Evolutionary conservation across 2,113 vertebrate genomes (phyloP), one percentile per base, ranked within the genome.

Genomic region (Micronycteris hirsuta): DNA sequence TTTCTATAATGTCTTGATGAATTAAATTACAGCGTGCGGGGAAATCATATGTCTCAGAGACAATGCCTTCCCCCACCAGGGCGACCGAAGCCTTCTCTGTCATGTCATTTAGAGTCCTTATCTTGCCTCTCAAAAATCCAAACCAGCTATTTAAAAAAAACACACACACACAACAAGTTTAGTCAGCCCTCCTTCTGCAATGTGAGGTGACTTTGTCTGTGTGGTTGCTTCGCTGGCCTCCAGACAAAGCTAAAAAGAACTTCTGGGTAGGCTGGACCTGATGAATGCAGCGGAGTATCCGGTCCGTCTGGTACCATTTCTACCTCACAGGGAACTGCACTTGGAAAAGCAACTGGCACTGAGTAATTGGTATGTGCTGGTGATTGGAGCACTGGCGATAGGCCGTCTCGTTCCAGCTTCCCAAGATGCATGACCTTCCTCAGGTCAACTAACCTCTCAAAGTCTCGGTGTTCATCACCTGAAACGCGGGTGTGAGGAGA

Each of bases 41-140:
- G 41, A 96, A 96, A 97, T 93, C 80, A 92, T 68, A 96, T 11
- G 90, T 41, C 95, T 81, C 54, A 76, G 33, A 93, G 73, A 92
- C 33, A 89, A 85, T 56, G 71, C 24, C 41, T 19, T 67, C 17
- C 12, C 85, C 47, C 20, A n/a, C 52, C 17, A 90, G 78, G 70
- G 77, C 81, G 78, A 96, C 90, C 93, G 71, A 96, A 73, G 61
- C 56, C 15, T 67, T 61, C 70, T 47, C 76, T 56, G 83, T 65
- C 85, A 14, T 86, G 36, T 95, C 90, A 98, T 96, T 98, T 96
- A 77, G 20, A 83, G 68, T 86, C 90, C 96, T 94, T 93, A 95
- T 78, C 77, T 61, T 70, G 71, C 61, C 77, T 94, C 90, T 96
- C 93, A 86, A 92, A 94, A 92, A 83, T 65, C 61, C 71, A 90